Base-by-base conservation (phyloP, 2,888 invertebrate species). In the Strigamia maritima region DNA sequence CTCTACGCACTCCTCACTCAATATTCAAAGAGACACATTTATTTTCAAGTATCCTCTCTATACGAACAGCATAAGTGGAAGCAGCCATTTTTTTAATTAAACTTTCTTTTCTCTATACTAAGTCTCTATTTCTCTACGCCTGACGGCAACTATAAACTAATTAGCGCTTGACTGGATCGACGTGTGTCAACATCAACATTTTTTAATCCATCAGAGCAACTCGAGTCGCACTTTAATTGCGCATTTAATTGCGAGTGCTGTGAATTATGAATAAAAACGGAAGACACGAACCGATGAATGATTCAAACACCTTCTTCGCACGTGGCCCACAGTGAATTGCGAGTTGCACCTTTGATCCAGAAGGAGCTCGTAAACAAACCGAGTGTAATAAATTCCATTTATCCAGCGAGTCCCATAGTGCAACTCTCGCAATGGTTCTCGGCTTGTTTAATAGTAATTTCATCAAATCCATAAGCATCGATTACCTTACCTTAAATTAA, bases 291-390 rank as follows among this genome's bases (percentile, higher is more conserved):
- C 44, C 16, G 22, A 65, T 65, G 60, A 65, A 70, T 14, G 70
- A 70, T 70, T 70, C 70, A 70, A 70, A 70, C 26, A 26, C 19
- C 8, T 12, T 14, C 16, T 54, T 70, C 70, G 70, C 28, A 70
- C 19, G 70, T 28, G 70, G 70, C 70, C 26, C 16, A n/a, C n/a
- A 28, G 70, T 70, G 28, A 70, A 70, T 70, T 70, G 70, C 28
- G 70, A 70, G 70, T 70, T n/a, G 26, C 70, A 70, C 70, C 70
- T 70, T 28, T 70, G 70, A 26, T 70, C 70, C 70, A 10, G 19
- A 70, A 70, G 70, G 26, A 24, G 70, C 70, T 70, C 70, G 70
- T 70, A 70, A 70, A 70, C 26, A 70, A 70, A 70, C 70, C 70
- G 70, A 26, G 70, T 14, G 28, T 16, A 24, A 70, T 70, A 70